Percentiles rank a stretch among this genome's conserved stretches.
These are phyloP conservation scores for Morpho achilles DNA, from an alignment of 2,888 invertebrate genomes.

Conservation along the genomic window DNA sequence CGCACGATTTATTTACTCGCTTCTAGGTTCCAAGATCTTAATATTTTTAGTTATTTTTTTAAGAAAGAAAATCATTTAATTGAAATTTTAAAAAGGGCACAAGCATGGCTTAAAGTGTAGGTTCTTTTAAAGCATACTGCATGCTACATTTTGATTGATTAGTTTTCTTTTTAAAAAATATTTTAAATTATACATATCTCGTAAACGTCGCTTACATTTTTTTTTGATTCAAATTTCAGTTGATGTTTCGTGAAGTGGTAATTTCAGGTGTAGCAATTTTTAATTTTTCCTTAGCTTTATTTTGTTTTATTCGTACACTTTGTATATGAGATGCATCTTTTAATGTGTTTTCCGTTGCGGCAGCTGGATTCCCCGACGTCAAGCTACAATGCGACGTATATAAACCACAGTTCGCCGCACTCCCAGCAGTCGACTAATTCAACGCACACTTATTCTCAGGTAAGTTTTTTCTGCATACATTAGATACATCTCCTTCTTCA, in stretches of 20 bases:
- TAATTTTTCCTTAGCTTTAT: constrained; percentile 15
- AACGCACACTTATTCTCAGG: constrained; percentile 68
- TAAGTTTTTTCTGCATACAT: constrained; percentile 27
- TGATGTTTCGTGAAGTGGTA: constrained; percentile 25
- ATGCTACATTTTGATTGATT: constrained; percentile 14
- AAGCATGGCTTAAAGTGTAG: constrained; percentile 19
- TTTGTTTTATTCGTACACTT: constrained; percentile 3
- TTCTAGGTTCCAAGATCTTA: constrained; percentile 1
- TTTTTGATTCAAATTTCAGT: constrained; percentile 14
- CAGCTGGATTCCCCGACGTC: constrained; percentile 68
- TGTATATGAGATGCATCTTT: constrained; percentile 1
- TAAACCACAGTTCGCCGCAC: constrained; percentile 69
- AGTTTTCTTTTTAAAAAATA: constrained; percentile 2
- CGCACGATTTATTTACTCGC: constrained; percentile 15
- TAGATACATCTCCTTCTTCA: not conserved
- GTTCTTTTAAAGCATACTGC: constrained; percentile 11
- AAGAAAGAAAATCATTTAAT: not conserved
- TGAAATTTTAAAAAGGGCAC: constrained; percentile 8
- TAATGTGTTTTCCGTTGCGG: constrained; percentile 18
- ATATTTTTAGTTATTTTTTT: not conserved
- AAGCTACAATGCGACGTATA: constrained; percentile 64
- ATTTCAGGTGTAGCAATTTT: constrained; percentile 21
- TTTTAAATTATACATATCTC: constrained; percentile 3
- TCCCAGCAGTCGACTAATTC: constrained; percentile 68
- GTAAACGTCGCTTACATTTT: constrained; percentile 17